Percentiles rank a stretch among this genome's conserved stretches.
phyloP scores from a whole-genome alignment of 2,888 invertebrate species.

The Chaetogeoica ovagalla region DNA sequence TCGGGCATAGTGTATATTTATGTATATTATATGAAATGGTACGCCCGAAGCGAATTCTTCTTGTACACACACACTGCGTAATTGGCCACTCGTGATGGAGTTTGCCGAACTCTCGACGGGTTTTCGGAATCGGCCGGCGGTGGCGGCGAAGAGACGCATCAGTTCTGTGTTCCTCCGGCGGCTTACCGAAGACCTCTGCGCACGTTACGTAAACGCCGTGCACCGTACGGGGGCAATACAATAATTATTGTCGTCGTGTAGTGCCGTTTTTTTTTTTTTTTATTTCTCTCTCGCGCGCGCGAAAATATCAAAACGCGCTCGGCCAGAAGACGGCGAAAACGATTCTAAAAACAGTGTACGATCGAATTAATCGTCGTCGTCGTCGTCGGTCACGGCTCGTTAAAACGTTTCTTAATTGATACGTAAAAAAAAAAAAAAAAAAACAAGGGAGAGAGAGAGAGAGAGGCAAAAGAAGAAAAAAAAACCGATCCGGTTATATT shows the following conservation, averaged over 20 bases:
- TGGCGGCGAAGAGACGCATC: too few relatives aligned
- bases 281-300: neutral
- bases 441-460: too few relatives aligned
- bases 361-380: conserved; percentile 19
- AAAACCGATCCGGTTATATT: conserved; percentile 11
- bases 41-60: conserved; percentile 44
- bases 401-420: conserved; percentile 36
- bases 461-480: neutral
- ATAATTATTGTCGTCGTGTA: too few relatives aligned
- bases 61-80: neutral
- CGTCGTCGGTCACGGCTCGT: conserved; percentile 35
- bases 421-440: neutral
- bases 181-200: too few relatives aligned
- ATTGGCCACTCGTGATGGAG: conserved; percentile 50
- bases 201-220: too few relatives aligned
- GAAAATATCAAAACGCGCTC: neutral
- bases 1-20: too few relatives aligned
- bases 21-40: too few relatives aligned
- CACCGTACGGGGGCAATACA: too few relatives aligned
- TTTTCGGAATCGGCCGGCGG: too few relatives aligned
- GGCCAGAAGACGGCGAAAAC: neutral
- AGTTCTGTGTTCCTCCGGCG: too few relatives aligned
- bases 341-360: neutral
- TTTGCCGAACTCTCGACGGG: conserved; percentile 24
- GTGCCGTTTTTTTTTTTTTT: too few relatives aligned